A percentile compares a stretch with the other conserved stretches of the same genome.
These are phyloP conservation scores for Eulemur rufifrons DNA, from an alignment of 2,113 vertebrate species.

Conservation along the genomic window DNA sequence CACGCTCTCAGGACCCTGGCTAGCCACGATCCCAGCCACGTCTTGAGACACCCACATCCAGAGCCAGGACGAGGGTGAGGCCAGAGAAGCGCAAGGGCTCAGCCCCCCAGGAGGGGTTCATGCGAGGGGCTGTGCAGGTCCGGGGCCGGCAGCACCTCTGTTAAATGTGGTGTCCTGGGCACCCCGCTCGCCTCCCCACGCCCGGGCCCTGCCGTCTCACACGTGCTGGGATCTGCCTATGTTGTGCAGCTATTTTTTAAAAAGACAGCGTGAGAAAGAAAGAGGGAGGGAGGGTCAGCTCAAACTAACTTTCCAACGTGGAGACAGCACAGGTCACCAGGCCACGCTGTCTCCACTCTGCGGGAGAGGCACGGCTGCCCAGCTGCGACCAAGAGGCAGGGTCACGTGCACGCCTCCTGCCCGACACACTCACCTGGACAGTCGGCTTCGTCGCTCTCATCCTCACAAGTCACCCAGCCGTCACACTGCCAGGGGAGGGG, in stretches of 20 bases:
- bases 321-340: not conserved
- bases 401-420: rapidly evolving
- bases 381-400: not conserved
- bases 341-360: not conserved
- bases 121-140: not conserved
- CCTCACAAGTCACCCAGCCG: conserved; percentile 95
- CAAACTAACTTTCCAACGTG: not conserved
- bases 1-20: not conserved
- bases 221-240: not conserved
- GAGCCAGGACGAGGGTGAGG: not conserved
- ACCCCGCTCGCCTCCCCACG: not conserved
- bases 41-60: not conserved
- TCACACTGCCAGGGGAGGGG: conserved; percentile 96
- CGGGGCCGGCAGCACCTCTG: not conserved
- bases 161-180: not conserved
- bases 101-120: not conserved
- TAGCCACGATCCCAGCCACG: not conserved
- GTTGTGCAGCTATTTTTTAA: not conserved
- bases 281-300: not conserved
- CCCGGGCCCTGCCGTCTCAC: not conserved
- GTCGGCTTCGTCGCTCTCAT: conserved; percentile 96
- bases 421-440: conserved; percentile 90
- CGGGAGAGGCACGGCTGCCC: not conserved
- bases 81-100: not conserved
- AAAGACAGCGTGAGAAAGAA: not conserved